Percentiles rank a stretch among this genome's conserved stretches.
Evolutionary conservation across 2,888 invertebrate genomes (phyloP).

Genomic region (Andrena bicolor): DNA sequence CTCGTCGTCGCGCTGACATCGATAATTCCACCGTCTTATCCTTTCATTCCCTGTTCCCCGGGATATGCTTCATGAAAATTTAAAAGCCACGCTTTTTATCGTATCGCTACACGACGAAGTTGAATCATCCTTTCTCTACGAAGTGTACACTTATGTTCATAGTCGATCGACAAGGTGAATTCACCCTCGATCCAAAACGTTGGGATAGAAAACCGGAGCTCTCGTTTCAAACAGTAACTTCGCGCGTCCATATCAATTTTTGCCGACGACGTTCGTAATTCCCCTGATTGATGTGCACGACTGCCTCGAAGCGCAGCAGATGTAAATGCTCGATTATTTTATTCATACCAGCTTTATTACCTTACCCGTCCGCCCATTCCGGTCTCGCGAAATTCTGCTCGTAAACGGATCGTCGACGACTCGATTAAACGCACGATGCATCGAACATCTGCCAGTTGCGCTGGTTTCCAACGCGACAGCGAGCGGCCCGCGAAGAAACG

Average conservation of each 20-base stretch:
- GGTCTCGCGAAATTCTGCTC: no score
- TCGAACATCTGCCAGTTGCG: slow-evolving; percentile 15
- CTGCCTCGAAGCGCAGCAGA: neutral
- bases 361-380: no score
- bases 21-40: slow-evolving; percentile 13
- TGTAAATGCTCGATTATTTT: neutral
- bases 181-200: no score
- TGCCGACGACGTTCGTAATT: neutral
- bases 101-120: neutral
- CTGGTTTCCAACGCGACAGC: slow-evolving; percentile 23
- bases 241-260: no score
- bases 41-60: neutral
- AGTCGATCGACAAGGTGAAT: neutral
- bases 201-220: neutral
- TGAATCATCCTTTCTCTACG: neutral
- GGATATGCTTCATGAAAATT: neutral
- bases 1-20: slow-evolving; percentile 1
- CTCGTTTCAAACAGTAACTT: neutral
- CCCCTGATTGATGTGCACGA: neutral
- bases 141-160: neutral
- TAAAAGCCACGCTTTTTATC: slow-evolving; percentile 7
- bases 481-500: slow-evolving; percentile 1
- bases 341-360: neutral
- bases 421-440: neutral
- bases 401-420: no score